Evolutionary conservation across 2,888 invertebrate species (phyloP).

Genomic region (Epinotia demarniana): DNA sequence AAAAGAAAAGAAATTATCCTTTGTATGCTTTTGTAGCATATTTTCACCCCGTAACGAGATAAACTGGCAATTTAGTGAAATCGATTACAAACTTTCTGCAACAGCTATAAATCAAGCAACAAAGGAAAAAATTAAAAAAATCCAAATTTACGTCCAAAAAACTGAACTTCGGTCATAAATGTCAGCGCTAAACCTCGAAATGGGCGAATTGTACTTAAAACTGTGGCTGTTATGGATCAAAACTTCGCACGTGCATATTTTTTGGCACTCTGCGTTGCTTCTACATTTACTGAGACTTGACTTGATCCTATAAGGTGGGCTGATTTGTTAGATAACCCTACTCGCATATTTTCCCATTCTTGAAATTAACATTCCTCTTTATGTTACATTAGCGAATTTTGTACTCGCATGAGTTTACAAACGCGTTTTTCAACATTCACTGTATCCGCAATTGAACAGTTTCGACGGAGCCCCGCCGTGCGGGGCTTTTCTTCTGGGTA

Average conservation of each 20-base stretch:
- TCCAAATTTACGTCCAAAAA: conserved; percentile 26
- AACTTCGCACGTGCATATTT: conserved; percentile 20
- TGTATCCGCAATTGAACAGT: too few species aligned
- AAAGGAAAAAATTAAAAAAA: conserved; percentile 24
- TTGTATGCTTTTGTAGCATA: neutral
- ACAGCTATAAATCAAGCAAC: conserved; percentile 23
- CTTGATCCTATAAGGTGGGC: too few species aligned
- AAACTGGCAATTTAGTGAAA: conserved; percentile 16
- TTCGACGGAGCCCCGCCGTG: too few species aligned
- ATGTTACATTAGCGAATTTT: too few species aligned
- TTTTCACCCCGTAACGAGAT: neutral
- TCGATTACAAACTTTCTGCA: conserved; percentile 25
- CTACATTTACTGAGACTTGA: too few species aligned
- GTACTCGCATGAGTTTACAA: too few species aligned
- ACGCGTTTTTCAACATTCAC: too few species aligned
- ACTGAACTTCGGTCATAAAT: conserved; percentile 43
- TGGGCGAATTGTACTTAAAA: conserved; percentile 42
- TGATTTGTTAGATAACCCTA: too few species aligned
- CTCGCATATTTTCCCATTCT: too few species aligned
- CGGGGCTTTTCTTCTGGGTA: too few species aligned
- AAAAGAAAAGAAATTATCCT: too few species aligned
- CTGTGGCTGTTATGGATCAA: conserved; percentile 5
- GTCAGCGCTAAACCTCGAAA: conserved; percentile 43
- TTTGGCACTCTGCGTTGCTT: neutral
- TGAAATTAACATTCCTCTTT: too few species aligned